Base-by-base conservation (phyloP, 2,113 vertebrate species). In the Misgurnus mizolepis region DNA sequence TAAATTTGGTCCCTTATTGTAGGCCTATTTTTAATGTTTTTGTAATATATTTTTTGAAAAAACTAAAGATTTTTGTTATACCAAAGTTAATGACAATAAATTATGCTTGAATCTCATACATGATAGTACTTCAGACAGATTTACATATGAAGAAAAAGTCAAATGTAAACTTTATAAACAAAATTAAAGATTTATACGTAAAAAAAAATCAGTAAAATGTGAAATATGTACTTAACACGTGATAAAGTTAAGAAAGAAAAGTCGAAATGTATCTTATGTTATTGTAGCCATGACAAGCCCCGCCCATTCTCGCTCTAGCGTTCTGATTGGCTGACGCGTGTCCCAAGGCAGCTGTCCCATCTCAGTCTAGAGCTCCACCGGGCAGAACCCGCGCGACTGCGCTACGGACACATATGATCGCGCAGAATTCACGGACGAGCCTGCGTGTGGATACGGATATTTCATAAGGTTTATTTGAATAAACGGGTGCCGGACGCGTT, bases 261-360 rank as follows among this genome's bases (percentile, higher is more conserved):
- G 4, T 4, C 8, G 5, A 5, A 34, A 2, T n/a, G 50, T 53
- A 65, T 66, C 14, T 62, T 17, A 4, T 60, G 72, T 61, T 74
- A 62, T 65, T 66, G 27, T 66, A 45, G 49, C 34, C 17, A 45
- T 4, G 17, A 4, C 4, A 17, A 14, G 9, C 49, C 68, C 45
- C 76, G 69, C 64, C 45, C 69, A 50, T 40, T n/a, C 17, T 47
- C 9, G 15, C n/a, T 3, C n/a, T 6, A 9, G 9, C 45, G 50
- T 22, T 41, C 47, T 80, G 72, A 86, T 88, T 88, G 85, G 86
- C 45, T 72, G 67, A 84, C 62, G 49, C 67, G 39, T 12, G 53
- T 65, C n/a, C 74, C 55, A 47, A 70, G 15, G 79, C 82, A 76
- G 80, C 77, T 75, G 73, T 79, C 71, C 47, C 83, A 78, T 80